These are phyloP conservation scores for Dichetophora obliterata DNA, from an alignment of 2,888 invertebrate species.

Conservation along the genomic window DNA sequence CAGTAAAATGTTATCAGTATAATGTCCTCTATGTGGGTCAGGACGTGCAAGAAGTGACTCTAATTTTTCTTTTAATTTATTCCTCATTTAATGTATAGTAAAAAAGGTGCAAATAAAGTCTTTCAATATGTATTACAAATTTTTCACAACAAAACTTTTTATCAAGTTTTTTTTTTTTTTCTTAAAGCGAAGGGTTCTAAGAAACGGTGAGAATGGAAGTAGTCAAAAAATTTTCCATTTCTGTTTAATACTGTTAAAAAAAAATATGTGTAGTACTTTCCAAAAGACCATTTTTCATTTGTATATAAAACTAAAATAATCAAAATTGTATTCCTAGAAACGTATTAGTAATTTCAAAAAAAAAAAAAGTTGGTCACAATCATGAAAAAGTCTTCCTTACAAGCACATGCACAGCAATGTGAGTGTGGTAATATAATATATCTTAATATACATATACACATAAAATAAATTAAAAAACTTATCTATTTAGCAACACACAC, in stretches of 20 bases:
- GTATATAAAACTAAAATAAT: slow-evolving; percentile 51
- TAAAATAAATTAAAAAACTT: not conserved
- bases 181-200: too few species aligned
- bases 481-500: not conserved
- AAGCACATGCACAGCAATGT: slow-evolving; percentile 45
- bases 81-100: too few species aligned
- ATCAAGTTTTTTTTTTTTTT: too few species aligned
- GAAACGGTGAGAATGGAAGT: too few species aligned
- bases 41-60: too few species aligned
- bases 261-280: not conserved
- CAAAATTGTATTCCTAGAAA: not conserved
- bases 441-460: slow-evolving; percentile 43
- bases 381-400: slow-evolving; percentile 63
- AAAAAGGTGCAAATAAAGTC: too few species aligned
- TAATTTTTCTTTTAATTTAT: too few species aligned
- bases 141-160: too few species aligned
- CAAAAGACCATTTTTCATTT: slow-evolving; percentile 40
- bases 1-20: too few species aligned
- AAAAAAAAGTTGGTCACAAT: slow-evolving; percentile 59
- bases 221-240: not conserved
- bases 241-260: not conserved
- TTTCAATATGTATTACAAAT: too few species aligned
- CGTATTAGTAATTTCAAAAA: slow-evolving; percentile 1
- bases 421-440: slow-evolving; percentile 45
- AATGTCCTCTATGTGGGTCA: too few species aligned